Evolutionary conservation across 2,797 vertebrate genomes (phyloP), one percentile per base, ranked within the genome.

Genomic region (Apogon talboti): DNA sequence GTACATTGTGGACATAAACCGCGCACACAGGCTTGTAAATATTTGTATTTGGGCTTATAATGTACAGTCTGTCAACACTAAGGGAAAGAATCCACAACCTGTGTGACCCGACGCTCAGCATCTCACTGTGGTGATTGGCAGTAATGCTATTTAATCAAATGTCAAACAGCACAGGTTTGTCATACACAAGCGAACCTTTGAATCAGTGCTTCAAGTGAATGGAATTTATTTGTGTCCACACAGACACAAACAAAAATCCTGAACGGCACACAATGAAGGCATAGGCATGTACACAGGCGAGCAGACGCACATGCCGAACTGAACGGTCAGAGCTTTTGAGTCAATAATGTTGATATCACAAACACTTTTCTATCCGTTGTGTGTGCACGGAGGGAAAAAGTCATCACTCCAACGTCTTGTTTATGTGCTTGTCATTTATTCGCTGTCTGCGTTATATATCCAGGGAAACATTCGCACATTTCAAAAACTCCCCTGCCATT

Each of bases 111-210:
- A 69, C 40, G 50, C 80, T 81, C 79, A 77, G 75, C 77, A 78
- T 90, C 79, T 68, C 52, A 64, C 74, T 42, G 46, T 59, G 74
- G 78, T 90, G 92, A 92, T 91, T 92, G 93, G 78, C 92, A 92
- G 87, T 91, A 89, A 88, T 79, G 82, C 82, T 89, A 86, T 90
- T 91, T 90, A 91, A 93, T 92, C 90, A 93, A 93, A 92, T 92
- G 91, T 92, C 92, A 93, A 89, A 89, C 87, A 90, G 84, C 84
- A 75, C 76, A 84, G 77, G 81, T 86, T 84, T 86, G 79, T 79
- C 84, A 85, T 86, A 84, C 84, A 84, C 60, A 76, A 61, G 87
- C 86, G 89, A 91, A 92, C 82, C 87, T 83, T 79, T 85, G 77
- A 72, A 82, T 86, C 67, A 4, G 53, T 66, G 75, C 76, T 81